Evolutionary conservation across 2,113 vertebrate species (phyloP).

Genomic region (Sinocyclocheilus anshuiensis): DNA sequence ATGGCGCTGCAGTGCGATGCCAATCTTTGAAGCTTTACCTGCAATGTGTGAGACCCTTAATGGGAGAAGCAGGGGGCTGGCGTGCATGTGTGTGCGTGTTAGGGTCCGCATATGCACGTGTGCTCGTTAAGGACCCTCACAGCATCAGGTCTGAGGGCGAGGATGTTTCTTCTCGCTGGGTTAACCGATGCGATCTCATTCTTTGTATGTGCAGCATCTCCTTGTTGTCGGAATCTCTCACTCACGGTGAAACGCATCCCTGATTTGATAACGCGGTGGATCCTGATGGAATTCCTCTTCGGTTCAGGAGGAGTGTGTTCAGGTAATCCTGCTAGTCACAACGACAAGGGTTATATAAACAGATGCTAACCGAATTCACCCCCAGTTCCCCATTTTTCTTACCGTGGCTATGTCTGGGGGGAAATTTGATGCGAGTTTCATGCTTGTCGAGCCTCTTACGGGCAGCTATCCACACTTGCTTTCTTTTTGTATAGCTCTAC

Average conservation of each 20-base stretch:
- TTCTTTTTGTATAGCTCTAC: neutral
- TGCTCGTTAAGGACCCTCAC: constrained; percentile 47
- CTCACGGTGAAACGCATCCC: constrained; percentile 8
- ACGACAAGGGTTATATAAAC: constrained; percentile 17
- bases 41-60: constrained; percentile 48
- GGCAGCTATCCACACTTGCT: neutral
- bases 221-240: constrained; percentile 12
- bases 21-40: constrained; percentile 56
- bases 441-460: neutral
- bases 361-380: constrained; percentile 21
- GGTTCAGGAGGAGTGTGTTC: constrained; percentile 2
- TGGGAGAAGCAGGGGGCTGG: constrained; percentile 34
- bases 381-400: neutral
- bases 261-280: constrained; percentile 17
- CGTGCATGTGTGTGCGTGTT: constrained; percentile 10
- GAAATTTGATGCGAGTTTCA: constrained; percentile 11
- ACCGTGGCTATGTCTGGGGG: neutral
- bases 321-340: neutral
- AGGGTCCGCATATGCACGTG: constrained; percentile 37
- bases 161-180: constrained; percentile 31
- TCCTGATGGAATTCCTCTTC: constrained; percentile 11
- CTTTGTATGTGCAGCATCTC: neutral
- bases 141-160: constrained; percentile 38
- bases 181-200: constrained; percentile 23
- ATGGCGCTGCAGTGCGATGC: constrained; percentile 25